Base-by-base conservation (phyloP, 64 coral and sea anemone species). In the Stichodactyla mertensii region DNA sequence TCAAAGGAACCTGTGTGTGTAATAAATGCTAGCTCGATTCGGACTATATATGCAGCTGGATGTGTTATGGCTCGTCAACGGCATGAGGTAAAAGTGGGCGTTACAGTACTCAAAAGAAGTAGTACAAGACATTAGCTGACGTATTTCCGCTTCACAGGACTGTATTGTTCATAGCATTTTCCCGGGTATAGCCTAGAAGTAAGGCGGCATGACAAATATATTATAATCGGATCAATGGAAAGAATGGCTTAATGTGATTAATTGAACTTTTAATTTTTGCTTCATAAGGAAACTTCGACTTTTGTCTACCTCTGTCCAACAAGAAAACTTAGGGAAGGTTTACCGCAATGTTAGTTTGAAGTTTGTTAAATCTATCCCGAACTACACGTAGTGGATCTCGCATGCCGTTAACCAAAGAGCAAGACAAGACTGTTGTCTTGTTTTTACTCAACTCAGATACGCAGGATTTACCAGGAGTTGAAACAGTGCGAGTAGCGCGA, bases 21-120 rank as follows among this genome's bases (percentile, higher is more conserved):
- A 66, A 62, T 16, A 16, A n/a, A 66, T 66, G 22, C 62, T 66
- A n/a, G 62, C 62, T n/a, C 5, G 62, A 22, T 5, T 66, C 62
- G 62, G 62, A 66, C 19, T 66, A n/a, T 23, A 23, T 66, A n/a
- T n/a, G 62, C 62, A 66, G 20, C 16, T 66, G 62, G 22, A 66
- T n/a, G 62, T 66, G 62, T 66, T 66, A 18, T 66, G 62, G 19
- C 62, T n/a, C 22, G 62, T n/a, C 18, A 22, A n/a, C 62, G 22
- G 62, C 62, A n/a, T 1, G 62, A 66, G 62, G 62, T 66, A 66
- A 22, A 66, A 66, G 77, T 31, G 77, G 77, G 77, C 51, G 81
- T 69, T 84, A 81, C 88, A 70, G 79, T 88, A 77, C 51, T 51
- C 31, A 16, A 51, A 79, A 2, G 3, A 15, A 52, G 61, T 64